Conservation (phyloP, 1,140 invertebrate genomes). For the Hyposmocoma kahamanoa region DNA sequence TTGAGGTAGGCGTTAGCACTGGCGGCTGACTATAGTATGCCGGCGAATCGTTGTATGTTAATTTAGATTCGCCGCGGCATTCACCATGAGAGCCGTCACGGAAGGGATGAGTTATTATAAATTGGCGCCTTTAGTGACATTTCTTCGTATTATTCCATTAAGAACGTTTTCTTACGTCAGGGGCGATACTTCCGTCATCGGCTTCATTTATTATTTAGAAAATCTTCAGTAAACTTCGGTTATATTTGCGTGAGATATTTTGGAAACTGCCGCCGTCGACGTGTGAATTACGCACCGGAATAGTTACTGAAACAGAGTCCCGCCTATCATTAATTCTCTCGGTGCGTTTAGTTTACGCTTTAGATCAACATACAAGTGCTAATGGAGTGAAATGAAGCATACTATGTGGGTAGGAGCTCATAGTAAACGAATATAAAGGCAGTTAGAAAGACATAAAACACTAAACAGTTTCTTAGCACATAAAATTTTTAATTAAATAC, state of each 20-base stretch:
- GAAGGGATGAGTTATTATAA: constrained; percentile 30
- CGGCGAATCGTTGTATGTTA: constrained; percentile 21
- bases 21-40: background rate
- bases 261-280: constrained; percentile 36
- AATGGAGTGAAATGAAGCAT: constrained; percentile 46
- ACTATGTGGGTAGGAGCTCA: constrained; percentile 14
- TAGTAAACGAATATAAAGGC: too few relatives aligned
- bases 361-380: constrained; percentile 40
- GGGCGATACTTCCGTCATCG: constrained; percentile 46
- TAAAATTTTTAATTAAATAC: too few relatives aligned
- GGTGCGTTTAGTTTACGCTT: constrained; percentile 38
- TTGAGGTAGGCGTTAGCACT: too few relatives aligned
- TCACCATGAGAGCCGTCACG: constrained; percentile 19
- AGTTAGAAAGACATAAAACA: too few relatives aligned
- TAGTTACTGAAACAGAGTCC: constrained; percentile 33
- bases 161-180: constrained; percentile 29
- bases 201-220: constrained; percentile 55
- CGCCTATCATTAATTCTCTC: constrained; percentile 38
- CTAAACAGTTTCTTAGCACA: too few relatives aligned
- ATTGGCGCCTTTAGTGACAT: background rate
- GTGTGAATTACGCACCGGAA: constrained; percentile 38
- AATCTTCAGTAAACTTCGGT: constrained; percentile 31
- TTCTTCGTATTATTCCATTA: background rate
- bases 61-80: constrained; percentile 20
- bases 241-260: constrained; percentile 45